These are phyloP conservation scores for Larimichthys crocea DNA, from an alignment of 2,113 vertebrate genomes.

Conservation along the genomic window DNA sequence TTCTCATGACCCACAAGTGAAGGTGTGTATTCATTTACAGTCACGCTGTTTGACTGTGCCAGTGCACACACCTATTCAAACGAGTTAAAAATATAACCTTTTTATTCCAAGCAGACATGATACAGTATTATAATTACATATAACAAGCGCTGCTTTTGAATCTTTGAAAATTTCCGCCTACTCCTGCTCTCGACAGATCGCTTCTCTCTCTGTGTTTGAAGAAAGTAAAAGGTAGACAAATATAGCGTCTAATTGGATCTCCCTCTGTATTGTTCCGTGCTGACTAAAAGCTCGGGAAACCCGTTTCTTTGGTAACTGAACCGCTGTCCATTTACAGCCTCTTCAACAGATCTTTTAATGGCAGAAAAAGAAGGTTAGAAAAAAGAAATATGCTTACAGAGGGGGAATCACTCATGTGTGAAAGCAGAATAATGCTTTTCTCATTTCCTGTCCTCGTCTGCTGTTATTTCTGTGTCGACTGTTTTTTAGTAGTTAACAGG, in stretches of 20 bases:
- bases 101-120: background rate
- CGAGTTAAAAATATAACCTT: background rate
- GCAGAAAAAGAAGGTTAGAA: constrained; percentile 13
- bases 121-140: background rate
- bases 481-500: constrained; percentile 34
- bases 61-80: background rate
- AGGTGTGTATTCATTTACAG: background rate
- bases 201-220: background rate
- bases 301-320: constrained; percentile 57
- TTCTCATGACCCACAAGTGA: background rate
- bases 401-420: background rate
- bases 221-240: constrained; percentile 20
- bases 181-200: background rate
- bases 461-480: background rate
- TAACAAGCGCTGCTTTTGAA: background rate
- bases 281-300: constrained; percentile 34
- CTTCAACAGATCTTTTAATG: constrained; percentile 23
- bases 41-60: no score
- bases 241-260: constrained; percentile 15
- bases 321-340: constrained; percentile 25
- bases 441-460: background rate
- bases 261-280: constrained; percentile 15
- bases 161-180: constrained; percentile 10
- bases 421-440: background rate
- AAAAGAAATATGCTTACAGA: background rate